Evolutionary conservation across 1,140 invertebrate genomes (phyloP).

Genomic region (Drosophila saltans): DNA sequence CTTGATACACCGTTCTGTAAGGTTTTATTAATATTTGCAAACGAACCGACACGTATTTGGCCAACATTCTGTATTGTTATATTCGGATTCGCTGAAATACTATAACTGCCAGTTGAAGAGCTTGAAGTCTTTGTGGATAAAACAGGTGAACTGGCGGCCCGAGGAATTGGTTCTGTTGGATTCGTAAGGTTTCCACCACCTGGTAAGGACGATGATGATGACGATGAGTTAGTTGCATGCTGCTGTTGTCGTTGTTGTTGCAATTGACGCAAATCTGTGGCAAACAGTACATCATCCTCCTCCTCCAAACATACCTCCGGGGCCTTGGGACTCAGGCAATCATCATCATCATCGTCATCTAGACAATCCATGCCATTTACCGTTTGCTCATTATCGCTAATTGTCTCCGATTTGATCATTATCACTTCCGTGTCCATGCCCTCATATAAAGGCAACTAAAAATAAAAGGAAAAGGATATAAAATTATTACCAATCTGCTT

Average conservation of each 20-base stretch:
- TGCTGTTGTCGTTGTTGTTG: constrained; percentile 38
- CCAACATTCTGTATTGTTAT: constrained; percentile 68
- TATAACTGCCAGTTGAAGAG: constrained; percentile 63
- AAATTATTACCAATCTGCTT: not conserved
- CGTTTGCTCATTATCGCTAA: constrained; percentile 80
- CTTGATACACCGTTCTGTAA: constrained; percentile 55
- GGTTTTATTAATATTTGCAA: constrained; percentile 71
- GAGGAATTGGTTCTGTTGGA: constrained; percentile 36
- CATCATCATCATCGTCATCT: constrained; percentile 79
- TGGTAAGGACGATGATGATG: not conserved
- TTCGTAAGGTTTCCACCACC: constrained; percentile 12
- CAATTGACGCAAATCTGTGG: constrained; percentile 67
- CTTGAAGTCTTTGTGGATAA: constrained; percentile 68
- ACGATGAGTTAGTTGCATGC: not conserved
- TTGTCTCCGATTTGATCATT: constrained; percentile 79
- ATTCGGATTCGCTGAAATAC: constrained; percentile 55
- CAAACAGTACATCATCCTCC: constrained; percentile 71
- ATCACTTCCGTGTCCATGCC: constrained; percentile 78
- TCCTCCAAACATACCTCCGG: constrained; percentile 80
- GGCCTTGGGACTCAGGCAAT: constrained; percentile 74
- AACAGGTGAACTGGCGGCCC: constrained; percentile 59
- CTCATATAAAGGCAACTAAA: constrained; percentile 63
- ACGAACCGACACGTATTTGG: constrained; percentile 72
- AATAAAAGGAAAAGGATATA: not conserved
- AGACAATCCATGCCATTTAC: constrained; percentile 71